Evolutionary conservation across 2,888 invertebrate genomes (phyloP).

Genomic region (Fabriciana adippe): DNA sequence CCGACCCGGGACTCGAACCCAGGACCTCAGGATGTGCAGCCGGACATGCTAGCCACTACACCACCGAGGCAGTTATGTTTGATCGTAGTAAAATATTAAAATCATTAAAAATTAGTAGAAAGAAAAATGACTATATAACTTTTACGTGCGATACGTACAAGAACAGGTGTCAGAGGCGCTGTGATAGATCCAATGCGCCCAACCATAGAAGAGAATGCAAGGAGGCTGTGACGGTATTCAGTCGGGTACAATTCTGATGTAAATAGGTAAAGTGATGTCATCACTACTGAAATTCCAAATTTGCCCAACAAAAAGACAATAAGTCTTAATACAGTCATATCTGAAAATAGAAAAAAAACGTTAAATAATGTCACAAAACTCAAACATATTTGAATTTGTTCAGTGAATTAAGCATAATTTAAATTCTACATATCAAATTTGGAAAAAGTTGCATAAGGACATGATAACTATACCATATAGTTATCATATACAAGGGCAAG

Average conservation of each 20-base stretch:
- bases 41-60: too few species aligned
- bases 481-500: too few species aligned
- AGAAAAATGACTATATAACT: neutral
- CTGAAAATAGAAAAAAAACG: constrained; percentile 44
- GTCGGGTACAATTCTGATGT: constrained; percentile 85
- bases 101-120: neutral
- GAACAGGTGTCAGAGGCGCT: constrained; percentile 83
- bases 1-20: too few species aligned
- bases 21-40: too few species aligned
- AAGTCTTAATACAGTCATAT: constrained; percentile 59
- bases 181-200: constrained; percentile 84
- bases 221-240: constrained; percentile 80
- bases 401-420: too few species aligned
- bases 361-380: too few species aligned
- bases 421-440: too few species aligned
- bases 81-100: neutral
- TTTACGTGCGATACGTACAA: constrained; percentile 61
- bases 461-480: too few species aligned
- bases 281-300: constrained; percentile 80
- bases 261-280: constrained; percentile 81
- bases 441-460: too few species aligned
- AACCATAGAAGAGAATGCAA: constrained; percentile 84
- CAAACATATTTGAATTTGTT: too few species aligned
- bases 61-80: too few species aligned
- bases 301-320: constrained; percentile 81